A percentile compares a stretch with the other conserved stretches of the same genome.
These are phyloP conservation scores for Vulpes lagopus DNA, from an alignment of 2,113 vertebrate species.

Conservation along the genomic window DNA sequence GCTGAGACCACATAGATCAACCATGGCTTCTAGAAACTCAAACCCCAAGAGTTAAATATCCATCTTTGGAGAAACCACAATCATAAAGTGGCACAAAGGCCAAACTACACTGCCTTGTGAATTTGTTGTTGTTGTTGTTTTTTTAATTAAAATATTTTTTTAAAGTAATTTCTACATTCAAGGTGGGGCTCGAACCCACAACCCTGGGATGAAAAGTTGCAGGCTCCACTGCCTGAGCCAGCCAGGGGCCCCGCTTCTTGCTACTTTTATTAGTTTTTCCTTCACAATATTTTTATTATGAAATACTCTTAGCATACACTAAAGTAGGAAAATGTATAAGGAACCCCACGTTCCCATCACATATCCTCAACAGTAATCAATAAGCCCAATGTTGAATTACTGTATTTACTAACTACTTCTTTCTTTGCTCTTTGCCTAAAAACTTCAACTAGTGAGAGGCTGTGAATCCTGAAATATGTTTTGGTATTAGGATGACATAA, in stretches of 20 bases:
- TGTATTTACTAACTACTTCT: rapidly evolving
- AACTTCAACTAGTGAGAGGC: background rate
- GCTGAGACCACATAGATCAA: too few species aligned
- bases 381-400: too few species aligned
- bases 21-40: background rate
- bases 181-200: background rate
- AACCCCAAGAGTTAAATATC: background rate
- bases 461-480: background rate
- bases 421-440: background rate
- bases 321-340: rapidly evolving
- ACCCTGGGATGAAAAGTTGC: background rate
- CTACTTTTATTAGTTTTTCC: background rate
- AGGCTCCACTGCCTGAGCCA: background rate
- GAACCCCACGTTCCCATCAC: background rate
- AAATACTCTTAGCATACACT: background rate
- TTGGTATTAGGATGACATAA: background rate
- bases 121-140: background rate
- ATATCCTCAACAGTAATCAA: background rate
- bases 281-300: background rate
- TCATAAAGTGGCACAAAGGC: background rate
- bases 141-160: background rate
- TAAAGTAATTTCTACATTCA: background rate
- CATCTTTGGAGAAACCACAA: background rate
- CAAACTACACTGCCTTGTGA: background rate
- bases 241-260: background rate